Evolutionary conservation across 1,140 invertebrate species (phyloP).

Genomic region (Plutomurus gul): DNA sequence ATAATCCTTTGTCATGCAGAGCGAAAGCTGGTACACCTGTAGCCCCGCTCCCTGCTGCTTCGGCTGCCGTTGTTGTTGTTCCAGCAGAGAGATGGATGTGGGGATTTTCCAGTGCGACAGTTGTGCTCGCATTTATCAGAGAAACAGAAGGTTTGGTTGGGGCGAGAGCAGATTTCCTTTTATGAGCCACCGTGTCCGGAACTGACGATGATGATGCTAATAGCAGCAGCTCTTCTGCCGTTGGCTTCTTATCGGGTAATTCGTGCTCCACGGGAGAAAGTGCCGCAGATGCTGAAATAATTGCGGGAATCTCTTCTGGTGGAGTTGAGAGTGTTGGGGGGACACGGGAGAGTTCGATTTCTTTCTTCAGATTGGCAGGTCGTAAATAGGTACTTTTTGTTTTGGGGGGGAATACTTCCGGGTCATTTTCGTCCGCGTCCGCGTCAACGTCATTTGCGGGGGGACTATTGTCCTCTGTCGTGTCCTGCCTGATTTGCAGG

Average conservation of each 20-base stretch:
- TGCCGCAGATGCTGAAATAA: no score
- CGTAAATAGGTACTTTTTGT: no score
- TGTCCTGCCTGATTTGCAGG: conserved; percentile 47
- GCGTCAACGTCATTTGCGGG: not conserved
- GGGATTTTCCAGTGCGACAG: not conserved
- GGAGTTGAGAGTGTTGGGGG: not conserved
- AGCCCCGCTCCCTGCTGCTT: not conserved
- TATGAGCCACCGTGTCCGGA: not conserved
- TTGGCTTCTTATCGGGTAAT: not conserved
- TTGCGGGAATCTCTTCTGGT: no score
- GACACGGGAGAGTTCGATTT: not conserved
- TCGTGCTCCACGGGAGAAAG: no score
- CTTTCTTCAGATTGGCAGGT: no score
- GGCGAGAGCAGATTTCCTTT: no score
- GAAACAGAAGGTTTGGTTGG: not conserved
- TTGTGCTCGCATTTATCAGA: not conserved
- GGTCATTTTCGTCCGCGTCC: not conserved
- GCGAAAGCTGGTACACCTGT: conserved; percentile 75
- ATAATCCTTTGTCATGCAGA: conserved; percentile 81
- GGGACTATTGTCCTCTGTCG: conserved; percentile 37
- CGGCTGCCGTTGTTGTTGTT: no score
- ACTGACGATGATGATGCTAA: not conserved
- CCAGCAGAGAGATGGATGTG: not conserved
- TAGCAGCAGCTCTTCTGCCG: not conserved
- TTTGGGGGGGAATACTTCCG: not conserved